A percentile compares a stretch with the other conserved stretches of the same genome.
Evolutionary conservation across 53 echinoderm and acorn worm genomes (phyloP).

Genomic region (Apostichopus leukothele): DNA sequence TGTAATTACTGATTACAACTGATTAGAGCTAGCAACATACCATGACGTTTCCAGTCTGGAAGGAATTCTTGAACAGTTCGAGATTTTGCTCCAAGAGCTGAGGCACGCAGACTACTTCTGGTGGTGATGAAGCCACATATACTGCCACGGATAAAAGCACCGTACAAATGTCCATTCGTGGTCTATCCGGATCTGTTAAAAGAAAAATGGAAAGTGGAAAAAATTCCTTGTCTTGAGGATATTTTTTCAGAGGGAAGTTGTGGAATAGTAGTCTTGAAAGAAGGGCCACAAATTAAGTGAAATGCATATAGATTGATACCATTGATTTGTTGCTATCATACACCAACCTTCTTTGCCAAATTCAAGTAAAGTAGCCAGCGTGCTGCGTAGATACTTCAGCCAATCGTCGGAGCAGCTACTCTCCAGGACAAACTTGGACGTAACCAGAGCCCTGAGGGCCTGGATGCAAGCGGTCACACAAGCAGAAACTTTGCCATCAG

Average conservation of each 20-base stretch:
- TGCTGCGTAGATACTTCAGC: constrained; percentile 84
- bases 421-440: constrained; percentile 69
- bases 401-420: constrained; percentile 82
- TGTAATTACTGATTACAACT: no score
- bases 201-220: background rate
- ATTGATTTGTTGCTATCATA: background rate
- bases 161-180: constrained; percentile 82
- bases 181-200: constrained; percentile 53
- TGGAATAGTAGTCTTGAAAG: no score
- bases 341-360: constrained; percentile 79
- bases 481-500: constrained; percentile 81
- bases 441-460: constrained; percentile 69
- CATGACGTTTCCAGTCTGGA: constrained; percentile 81
- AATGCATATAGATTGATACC: no score
- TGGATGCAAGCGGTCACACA: constrained; percentile 86
- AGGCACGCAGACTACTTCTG: constrained; percentile 77
- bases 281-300: no score
- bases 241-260: no score
- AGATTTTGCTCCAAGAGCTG: constrained; percentile 80
- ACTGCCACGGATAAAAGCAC: constrained; percentile 84
- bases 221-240: no score
- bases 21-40: constrained; percentile 53
- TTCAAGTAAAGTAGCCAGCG: constrained; percentile 86
- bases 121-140: constrained; percentile 82
- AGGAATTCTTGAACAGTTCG: constrained; percentile 80